Evolutionary conservation across 2,797 vertebrate species (phyloP), one percentile per base, ranked within the genome.

Genomic region (Bradypodion ventrale): DNA sequence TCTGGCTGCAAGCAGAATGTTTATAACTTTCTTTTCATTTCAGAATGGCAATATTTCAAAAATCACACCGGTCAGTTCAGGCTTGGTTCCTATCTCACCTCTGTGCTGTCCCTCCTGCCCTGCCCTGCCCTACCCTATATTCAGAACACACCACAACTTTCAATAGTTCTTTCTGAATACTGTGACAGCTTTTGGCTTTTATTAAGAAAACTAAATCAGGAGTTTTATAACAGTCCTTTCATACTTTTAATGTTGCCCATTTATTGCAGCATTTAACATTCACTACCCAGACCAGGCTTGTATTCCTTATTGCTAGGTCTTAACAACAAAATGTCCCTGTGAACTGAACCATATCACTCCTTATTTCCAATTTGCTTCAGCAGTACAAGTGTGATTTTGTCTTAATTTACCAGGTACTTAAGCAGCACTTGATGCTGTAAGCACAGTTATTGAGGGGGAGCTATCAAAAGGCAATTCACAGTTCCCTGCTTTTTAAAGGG

Each of bases 201-300:
- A 90, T 92, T 92, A 90, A 92, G 89, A 93, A 90, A 87, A 44
- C 83, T 86, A 81, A 91, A 89, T 84, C 88, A 89, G 86, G 83
- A 92, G 81, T 93, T 69, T 93, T 90, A 88, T 90, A 94, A 92
- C 87, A 90, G 92, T 76, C 87, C 90, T 92, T 93, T 94, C 92
- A 93, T 94, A 92, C 89, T 92, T 87, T 74, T 77, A 91, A 87
- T 89, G 75, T 90, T 93, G 87, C 90, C 82, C 62, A 80, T 92
- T 93, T 93, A 92, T 90, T 93, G 85, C 92, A 87, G 63, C 85
- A 74, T 93, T 91, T 93, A 92, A 93, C 90, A 82, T 92, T 91
- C 90, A 88, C 78, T 92, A 82, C 87, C 82, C 85, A 89, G 93
- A 90, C 87, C 79, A 90, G 87, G 88, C 91, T 92, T 92, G 86